Evolutionary conservation across 2,888 invertebrate species (phyloP).

Genomic region (Myathropa florea): DNA sequence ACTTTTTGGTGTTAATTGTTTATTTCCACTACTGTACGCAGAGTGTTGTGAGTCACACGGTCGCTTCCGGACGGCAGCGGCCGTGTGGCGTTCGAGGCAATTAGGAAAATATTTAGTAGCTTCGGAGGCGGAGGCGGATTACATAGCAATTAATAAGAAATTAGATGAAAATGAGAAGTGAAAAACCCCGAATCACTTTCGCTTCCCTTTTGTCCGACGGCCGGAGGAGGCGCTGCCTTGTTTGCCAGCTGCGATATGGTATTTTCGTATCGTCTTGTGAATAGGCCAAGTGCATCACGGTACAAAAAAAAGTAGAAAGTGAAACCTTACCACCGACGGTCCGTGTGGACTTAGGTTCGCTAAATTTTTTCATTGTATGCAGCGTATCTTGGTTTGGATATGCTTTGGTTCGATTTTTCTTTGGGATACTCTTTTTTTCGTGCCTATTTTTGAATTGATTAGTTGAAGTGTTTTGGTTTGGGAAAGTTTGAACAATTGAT

Average conservation of each 20-base stretch:
- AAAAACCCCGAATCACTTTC: slow-evolving; percentile 49
- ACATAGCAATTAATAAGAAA: slow-evolving; percentile 30
- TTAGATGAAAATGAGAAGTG: slow-evolving; percentile 8
- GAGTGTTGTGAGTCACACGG: background rate
- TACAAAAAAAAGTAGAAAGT: slow-evolving; percentile 57
- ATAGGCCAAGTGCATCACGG: slow-evolving; percentile 63
- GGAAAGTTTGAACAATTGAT: background rate
- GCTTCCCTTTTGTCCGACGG: slow-evolving; percentile 43
- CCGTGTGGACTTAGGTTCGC: background rate
- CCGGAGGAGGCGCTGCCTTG: background rate
- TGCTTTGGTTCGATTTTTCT: background rate
- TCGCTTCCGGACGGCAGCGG: background rate
- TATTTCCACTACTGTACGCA: background rate
- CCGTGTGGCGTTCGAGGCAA: background rate
- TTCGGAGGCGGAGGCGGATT: background rate
- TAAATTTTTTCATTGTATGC: slow-evolving; percentile 6
- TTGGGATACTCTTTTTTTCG: background rate
- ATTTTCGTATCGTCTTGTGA: slow-evolving; percentile 25
- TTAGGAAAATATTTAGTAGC: background rate
- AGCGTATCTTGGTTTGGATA: background rate
- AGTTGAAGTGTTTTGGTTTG: background rate
- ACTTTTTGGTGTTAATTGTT: slow-evolving; percentile 51
- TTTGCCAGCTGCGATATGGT: slow-evolving; percentile 8
- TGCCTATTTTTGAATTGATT: background rate
- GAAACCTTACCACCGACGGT: slow-evolving; percentile 26